phyloP scores from a whole-genome alignment of 2,888 invertebrate genomes.

The Dexiosoma caninum region DNA sequence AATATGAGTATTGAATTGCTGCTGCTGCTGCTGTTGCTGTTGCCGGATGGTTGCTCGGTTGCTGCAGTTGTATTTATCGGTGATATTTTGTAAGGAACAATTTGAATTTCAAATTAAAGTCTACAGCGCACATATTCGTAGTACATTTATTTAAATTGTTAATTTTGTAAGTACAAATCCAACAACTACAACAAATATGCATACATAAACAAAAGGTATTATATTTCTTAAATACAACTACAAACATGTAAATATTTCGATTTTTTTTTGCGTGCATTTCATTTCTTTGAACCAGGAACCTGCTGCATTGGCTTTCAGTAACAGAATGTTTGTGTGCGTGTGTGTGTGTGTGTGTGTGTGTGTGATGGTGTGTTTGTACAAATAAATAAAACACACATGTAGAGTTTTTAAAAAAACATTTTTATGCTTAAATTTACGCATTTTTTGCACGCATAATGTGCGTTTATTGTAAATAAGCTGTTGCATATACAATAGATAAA shows the following conservation, averaged over 20 bases:
- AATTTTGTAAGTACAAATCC: constrained; percentile 43
- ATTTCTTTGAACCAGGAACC: constrained; percentile 56
- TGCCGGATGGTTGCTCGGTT: background rate
- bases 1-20: constrained; percentile 50
- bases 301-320: constrained; percentile 59
- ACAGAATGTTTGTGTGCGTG: constrained; percentile 17
- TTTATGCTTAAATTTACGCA: constrained; percentile 60
- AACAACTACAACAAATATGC: background rate
- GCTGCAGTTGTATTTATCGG: constrained; percentile 3
- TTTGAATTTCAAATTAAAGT: constrained; percentile 55
- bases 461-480: constrained; percentile 41
- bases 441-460: constrained; percentile 59
- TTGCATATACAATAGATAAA: constrained; percentile 28
- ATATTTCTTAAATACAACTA: background rate
- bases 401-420: background rate
- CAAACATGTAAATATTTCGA: no score
- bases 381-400: background rate
- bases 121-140: constrained; percentile 9
- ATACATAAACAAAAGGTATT: background rate
- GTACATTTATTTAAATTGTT: constrained; percentile 46
- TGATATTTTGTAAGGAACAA: constrained; percentile 37
- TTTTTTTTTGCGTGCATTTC: constrained; percentile 8
- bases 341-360: constrained; percentile 1
- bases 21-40: constrained; percentile 11
- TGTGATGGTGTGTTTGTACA: no score